These are phyloP conservation scores for Orcinus orca DNA, from an alignment of 2,113 vertebrate genomes.

Conservation along the genomic window DNA sequence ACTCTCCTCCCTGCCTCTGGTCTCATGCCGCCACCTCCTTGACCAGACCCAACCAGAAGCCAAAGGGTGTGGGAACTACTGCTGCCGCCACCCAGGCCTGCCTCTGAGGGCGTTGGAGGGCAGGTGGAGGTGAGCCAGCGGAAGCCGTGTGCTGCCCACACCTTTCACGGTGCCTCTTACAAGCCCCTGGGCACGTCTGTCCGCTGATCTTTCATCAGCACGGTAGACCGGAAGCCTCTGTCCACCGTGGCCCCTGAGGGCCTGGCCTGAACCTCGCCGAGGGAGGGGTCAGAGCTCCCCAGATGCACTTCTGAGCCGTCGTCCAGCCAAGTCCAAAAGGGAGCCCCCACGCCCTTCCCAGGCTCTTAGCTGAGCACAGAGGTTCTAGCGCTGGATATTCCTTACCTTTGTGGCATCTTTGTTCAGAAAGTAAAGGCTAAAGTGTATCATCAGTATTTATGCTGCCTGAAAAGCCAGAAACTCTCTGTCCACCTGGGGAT, in stretches of 20 bases:
- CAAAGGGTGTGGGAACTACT: fast-evolving
- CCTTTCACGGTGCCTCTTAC: background rate
- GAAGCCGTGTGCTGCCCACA: fast-evolving
- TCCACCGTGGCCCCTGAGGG: fast-evolving
- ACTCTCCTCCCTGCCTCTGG: fast-evolving
- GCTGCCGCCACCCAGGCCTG: fast-evolving
- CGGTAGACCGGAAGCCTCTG: fast-evolving
- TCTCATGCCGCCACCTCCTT: background rate
- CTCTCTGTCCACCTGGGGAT: fast-evolving
- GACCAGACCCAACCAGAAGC: background rate
- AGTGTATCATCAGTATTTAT: background rate
- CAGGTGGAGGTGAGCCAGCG: background rate
- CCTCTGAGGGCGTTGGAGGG: background rate
- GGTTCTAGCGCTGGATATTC: fast-evolving
- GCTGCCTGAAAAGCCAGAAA: background rate
- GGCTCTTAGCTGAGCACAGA: fast-evolving
- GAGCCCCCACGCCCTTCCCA: background rate
- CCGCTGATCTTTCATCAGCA: fast-evolving
- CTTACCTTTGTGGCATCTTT: fast-evolving
- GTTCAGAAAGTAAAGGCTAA: background rate
- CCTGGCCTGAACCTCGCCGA: background rate
- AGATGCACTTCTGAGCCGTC: fast-evolving
- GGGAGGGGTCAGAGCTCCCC: background rate
- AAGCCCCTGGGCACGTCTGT: background rate
- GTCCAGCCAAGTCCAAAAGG: fast-evolving